phyloP scores from a whole-genome alignment of 35 echinoderm and acorn worm genomes.

The Lytechinus pictus region DNA sequence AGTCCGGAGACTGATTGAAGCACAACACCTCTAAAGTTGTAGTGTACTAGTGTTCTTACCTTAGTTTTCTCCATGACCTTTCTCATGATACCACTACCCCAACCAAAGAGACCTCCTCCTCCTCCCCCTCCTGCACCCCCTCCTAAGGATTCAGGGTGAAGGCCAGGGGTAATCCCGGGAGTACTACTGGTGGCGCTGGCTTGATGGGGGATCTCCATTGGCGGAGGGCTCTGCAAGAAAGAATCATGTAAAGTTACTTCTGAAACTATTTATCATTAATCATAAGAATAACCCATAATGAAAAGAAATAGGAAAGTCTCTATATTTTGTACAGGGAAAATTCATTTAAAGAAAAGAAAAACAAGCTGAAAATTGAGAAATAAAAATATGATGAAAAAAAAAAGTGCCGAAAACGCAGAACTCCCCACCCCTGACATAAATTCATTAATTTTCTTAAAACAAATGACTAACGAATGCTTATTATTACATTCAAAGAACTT shows the following conservation, averaged over 20 bases:
- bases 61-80: constrained; percentile 97
- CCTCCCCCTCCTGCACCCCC: constrained; percentile 47
- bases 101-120: constrained; percentile 78
- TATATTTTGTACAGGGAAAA: too few relatives aligned
- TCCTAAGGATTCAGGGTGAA: background rate
- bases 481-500: too few relatives aligned
- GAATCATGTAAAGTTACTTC: background rate
- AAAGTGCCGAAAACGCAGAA: too few relatives aligned
- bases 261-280: background rate
- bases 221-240: constrained; percentile 26
- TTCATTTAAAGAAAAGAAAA: too few relatives aligned
- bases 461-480: too few relatives aligned
- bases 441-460: too few relatives aligned
- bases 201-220: constrained; percentile 11
- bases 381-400: too few relatives aligned
- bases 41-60: constrained; percentile 49
- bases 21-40: too few relatives aligned
- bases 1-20: too few relatives aligned
- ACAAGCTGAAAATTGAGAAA: too few relatives aligned
- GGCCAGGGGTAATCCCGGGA: background rate
- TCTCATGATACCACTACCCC: constrained; percentile 82
- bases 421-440: too few relatives aligned
- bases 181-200: background rate
- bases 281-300: background rate
- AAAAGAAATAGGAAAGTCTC: background rate